phyloP scores from a whole-genome alignment of 1,140 invertebrate genomes.

The Nasonia vitripennis region DNA sequence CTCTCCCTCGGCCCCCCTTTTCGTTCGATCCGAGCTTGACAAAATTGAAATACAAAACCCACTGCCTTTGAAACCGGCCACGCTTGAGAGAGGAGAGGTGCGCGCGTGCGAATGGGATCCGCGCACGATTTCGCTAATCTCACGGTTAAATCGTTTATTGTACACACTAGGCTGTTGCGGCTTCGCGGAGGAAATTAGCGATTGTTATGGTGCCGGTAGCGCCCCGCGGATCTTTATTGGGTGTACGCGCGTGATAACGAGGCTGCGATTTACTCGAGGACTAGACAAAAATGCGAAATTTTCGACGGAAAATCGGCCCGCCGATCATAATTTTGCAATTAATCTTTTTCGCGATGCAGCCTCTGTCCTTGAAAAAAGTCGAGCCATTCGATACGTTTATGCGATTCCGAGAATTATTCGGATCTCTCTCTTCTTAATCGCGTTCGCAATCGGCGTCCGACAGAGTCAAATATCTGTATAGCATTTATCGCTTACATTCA shows the following conservation, averaged over 20 bases:
- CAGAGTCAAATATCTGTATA: slow-evolving; percentile 58
- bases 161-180: neutral
- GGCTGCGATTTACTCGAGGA: neutral
- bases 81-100: neutral
- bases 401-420: slow-evolving; percentile 62
- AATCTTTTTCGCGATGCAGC: slow-evolving; percentile 15
- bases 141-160: slow-evolving; percentile 28
- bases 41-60: slow-evolving; percentile 52
- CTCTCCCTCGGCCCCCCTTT: neutral
- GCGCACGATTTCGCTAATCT: slow-evolving; percentile 34
- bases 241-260: neutral
- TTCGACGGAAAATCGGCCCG: no score
- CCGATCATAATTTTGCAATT: no score
- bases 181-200: slow-evolving; percentile 9
- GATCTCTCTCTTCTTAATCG: slow-evolving; percentile 60
- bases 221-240: neutral
- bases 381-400: slow-evolving; percentile 57
- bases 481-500: slow-evolving; percentile 41
- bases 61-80: slow-evolving; percentile 33
- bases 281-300: no score
- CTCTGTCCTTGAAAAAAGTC: slow-evolving; percentile 36
- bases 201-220: neutral
- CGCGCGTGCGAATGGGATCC: neutral
- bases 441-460: slow-evolving; percentile 59
- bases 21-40: slow-evolving; percentile 8